A percentile compares a stretch with the other conserved stretches of the same genome.
phyloP scores from a whole-genome alignment of 2,113 vertebrate species.

The Microtus montanus region DNA sequence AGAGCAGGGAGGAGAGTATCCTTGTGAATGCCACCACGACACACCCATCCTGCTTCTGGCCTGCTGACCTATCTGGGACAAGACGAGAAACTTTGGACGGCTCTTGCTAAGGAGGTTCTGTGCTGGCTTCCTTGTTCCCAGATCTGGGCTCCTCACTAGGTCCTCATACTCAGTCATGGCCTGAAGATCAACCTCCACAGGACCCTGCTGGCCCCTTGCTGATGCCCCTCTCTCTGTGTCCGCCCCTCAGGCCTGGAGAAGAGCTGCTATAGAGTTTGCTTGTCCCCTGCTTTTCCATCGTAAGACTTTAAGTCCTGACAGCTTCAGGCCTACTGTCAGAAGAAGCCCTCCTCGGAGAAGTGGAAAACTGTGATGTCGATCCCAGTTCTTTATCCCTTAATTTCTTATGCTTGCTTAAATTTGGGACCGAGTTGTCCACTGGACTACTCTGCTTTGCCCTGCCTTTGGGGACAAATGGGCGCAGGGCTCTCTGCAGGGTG shows the following conservation, averaged over 20 bases:
- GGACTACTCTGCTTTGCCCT: neutral
- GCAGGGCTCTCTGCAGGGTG: slow-evolving; percentile 15
- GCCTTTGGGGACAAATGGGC: neutral
- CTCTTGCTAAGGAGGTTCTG: slow-evolving; percentile 25
- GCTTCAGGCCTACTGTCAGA: slow-evolving; percentile 23
- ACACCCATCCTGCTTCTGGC: neutral
- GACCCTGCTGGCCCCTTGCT: neutral
- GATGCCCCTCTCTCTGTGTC: neutral
- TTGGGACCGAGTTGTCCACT: slow-evolving; percentile 18
- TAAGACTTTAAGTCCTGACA: slow-evolving; percentile 27
- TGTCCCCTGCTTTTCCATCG: neutral
- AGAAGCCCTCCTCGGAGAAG: slow-evolving; percentile 1
- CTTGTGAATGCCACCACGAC: neutral
- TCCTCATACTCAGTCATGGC: neutral
- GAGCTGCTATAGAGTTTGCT: slow-evolving; percentile 24
- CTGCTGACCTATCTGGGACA: slow-evolving; percentile 9
- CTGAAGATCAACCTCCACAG: neutral
- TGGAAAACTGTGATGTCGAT: neutral
- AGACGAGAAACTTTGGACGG: slow-evolving; percentile 35
- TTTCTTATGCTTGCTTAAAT: slow-evolving; percentile 3
- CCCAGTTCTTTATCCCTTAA: neutral
- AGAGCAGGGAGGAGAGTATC: neutral
- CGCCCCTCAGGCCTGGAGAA: neutral
- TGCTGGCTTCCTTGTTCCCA: slow-evolving; percentile 6
- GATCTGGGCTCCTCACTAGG: slow-evolving; percentile 34